Conservation (phyloP, 2,888 invertebrate genomes). For the Nipponacmea schrenckii region DNA sequence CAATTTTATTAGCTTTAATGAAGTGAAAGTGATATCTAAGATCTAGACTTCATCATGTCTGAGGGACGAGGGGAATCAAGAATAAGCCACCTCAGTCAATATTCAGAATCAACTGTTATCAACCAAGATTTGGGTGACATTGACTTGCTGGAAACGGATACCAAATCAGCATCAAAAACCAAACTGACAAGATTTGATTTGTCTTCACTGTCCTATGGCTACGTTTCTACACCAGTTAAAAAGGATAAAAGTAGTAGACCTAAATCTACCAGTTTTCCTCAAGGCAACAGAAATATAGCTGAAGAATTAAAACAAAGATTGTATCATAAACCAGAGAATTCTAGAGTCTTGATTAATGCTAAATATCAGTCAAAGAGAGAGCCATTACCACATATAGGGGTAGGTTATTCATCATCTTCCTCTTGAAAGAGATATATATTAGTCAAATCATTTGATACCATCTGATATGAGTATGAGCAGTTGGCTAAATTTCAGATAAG, state of each 20-base stretch:
- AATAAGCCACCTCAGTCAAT: constrained; percentile 44
- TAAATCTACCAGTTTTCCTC: constrained; percentile 8
- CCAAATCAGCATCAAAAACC: constrained; percentile 25
- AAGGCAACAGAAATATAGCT: constrained; percentile 34
- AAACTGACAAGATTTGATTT: constrained; percentile 12
- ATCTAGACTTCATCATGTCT: constrained; percentile 29
- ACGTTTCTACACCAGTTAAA: neutral
- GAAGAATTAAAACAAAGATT: constrained; percentile 50
- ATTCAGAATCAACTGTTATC: constrained; percentile 53
- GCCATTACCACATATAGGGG: constrained; percentile 6
- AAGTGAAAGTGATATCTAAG: too few relatives aligned
- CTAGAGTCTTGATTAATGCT: constrained; percentile 43
- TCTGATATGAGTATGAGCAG: too few relatives aligned
- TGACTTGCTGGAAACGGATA: constrained; percentile 41
- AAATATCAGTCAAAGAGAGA: constrained; percentile 22
- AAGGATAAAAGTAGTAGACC: neutral
- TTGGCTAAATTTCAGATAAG: too few relatives aligned
- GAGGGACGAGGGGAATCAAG: constrained; percentile 43
- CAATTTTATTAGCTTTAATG: too few relatives aligned
- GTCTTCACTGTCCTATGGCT: neutral
- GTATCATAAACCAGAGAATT: constrained; percentile 52
- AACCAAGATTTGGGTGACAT: constrained; percentile 48
- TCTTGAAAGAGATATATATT: too few relatives aligned
- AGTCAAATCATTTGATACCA: too few relatives aligned
- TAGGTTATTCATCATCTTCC: too few relatives aligned